Evolutionary conservation across 2,113 vertebrate species (phyloP).

Genomic region (Rhipidura dahli): DNA sequence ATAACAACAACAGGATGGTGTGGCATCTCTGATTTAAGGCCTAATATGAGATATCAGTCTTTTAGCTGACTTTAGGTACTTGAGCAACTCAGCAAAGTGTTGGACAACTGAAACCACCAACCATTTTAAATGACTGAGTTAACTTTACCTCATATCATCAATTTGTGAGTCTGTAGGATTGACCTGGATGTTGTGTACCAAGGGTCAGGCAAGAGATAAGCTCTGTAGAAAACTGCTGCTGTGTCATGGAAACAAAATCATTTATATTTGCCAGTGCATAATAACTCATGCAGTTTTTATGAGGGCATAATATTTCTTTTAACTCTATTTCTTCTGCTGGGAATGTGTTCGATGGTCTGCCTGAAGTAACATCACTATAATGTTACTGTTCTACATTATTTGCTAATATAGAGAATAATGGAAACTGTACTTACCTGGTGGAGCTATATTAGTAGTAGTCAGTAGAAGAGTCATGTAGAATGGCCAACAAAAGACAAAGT

Average conservation of each 20-base stretch:
- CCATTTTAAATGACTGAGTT: neutral
- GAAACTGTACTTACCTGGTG: neutral
- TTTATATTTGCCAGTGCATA: neutral
- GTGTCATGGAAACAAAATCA: neutral
- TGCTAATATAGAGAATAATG: neutral
- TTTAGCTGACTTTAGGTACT: neutral
- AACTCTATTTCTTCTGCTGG: neutral
- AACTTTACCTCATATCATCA: neutral
- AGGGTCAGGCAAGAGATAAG: neutral
- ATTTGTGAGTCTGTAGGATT: neutral
- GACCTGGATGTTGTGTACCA: neutral
- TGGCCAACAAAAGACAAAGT: neutral
- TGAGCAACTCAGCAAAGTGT: neutral
- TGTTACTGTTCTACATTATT: neutral
- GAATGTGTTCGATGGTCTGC: neutral
- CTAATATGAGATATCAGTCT: fast-evolving
- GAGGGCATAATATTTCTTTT: neutral
- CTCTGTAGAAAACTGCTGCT: neutral
- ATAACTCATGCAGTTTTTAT: neutral
- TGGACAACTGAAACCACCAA: neutral
- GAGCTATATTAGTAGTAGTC: neutral
- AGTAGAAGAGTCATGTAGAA: neutral
- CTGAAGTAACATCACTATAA: neutral
- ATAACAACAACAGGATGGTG: neutral
- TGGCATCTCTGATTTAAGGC: neutral